Evolutionary conservation across 2,113 vertebrate species (phyloP).

Genomic region (Solea senegalensis): DNA sequence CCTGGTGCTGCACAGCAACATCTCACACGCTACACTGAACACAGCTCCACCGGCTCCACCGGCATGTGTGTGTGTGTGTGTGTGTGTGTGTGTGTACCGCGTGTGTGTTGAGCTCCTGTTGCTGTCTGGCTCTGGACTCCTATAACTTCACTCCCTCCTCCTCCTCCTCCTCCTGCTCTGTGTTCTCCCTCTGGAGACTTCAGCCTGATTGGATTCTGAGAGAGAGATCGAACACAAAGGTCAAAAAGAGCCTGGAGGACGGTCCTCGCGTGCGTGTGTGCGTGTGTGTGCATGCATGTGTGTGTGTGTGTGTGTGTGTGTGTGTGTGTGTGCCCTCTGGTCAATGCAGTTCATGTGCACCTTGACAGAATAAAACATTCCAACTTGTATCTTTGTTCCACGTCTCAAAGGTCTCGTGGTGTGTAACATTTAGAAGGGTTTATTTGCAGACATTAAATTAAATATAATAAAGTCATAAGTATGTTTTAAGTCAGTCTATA

Average conservation of each 20-base stretch:
- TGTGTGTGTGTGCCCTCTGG: constrained; percentile 7
- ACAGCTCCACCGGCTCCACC: no score
- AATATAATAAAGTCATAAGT: no score
- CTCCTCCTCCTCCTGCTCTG: constrained; percentile 32
- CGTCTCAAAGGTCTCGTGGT: not conserved
- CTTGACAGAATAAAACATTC: constrained; percentile 27
- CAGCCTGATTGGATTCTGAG: constrained; percentile 76
- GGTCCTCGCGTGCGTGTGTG: constrained; percentile 36
- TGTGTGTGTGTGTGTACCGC: constrained; percentile 26
- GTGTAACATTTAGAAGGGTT: no score
- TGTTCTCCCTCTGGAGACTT: constrained; percentile 67
- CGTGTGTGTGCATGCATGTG: constrained; percentile 14
- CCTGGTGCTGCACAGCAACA: constrained; percentile 17
- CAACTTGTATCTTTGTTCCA: not conserved
- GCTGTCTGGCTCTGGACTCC: constrained; percentile 41
- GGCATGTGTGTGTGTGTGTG: constrained; percentile 7
- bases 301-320: constrained; percentile 5
- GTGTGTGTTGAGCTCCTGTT: constrained; percentile 60
- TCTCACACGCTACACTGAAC: constrained; percentile 23
- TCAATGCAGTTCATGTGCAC: constrained; percentile 32
- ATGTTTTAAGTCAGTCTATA: no score
- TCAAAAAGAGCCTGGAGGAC: constrained; percentile 71
- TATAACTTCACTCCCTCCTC: constrained; percentile 43
- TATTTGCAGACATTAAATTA: no score
- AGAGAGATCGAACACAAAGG: constrained; percentile 77